A percentile compares a stretch with the other conserved stretches of the same genome.
phyloP scores from a whole-genome alignment of 2,797 vertebrate genomes.

The Rhyacichthys aspro region DNA sequence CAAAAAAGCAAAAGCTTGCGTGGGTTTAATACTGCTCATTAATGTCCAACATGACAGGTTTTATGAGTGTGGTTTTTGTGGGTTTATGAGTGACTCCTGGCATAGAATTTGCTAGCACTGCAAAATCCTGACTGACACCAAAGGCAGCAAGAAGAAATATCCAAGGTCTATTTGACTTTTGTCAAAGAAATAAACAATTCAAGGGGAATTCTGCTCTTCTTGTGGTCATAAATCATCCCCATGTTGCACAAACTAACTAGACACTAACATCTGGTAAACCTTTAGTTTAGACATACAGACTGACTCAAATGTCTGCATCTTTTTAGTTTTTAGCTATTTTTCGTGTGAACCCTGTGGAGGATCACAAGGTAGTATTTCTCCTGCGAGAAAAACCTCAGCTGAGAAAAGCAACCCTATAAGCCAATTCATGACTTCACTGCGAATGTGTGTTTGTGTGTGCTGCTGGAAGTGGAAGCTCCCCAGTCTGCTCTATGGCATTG shows the following conservation, averaged over 20 bases:
- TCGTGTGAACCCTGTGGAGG: slow-evolving; percentile 48
- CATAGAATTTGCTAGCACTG: slow-evolving; percentile 38
- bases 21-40: slow-evolving; percentile 55
- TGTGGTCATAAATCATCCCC: slow-evolving; percentile 30
- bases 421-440: slow-evolving; percentile 77
- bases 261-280: slow-evolving; percentile 27
- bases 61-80: slow-evolving; percentile 48
- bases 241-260: slow-evolving; percentile 21
- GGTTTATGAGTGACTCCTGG: slow-evolving; percentile 62
- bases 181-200: slow-evolving; percentile 40
- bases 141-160: slow-evolving; percentile 36
- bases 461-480: slow-evolving; percentile 65
- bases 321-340: slow-evolving; percentile 32
- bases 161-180: slow-evolving; percentile 55
- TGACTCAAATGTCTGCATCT: slow-evolving; percentile 43
- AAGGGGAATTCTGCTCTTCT: slow-evolving; percentile 54
- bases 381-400: slow-evolving; percentile 55
- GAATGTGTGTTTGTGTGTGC: slow-evolving; percentile 52
- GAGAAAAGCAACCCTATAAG: slow-evolving; percentile 62
- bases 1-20: slow-evolving; percentile 13
- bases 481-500: slow-evolving; percentile 46
- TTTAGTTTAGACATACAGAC: slow-evolving; percentile 29
- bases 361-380: slow-evolving; percentile 50
- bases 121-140: slow-evolving; percentile 45
- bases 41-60: slow-evolving; percentile 62